Conservation (phyloP, 2,888 invertebrate species). For the Drosophila demipolita region DNA sequence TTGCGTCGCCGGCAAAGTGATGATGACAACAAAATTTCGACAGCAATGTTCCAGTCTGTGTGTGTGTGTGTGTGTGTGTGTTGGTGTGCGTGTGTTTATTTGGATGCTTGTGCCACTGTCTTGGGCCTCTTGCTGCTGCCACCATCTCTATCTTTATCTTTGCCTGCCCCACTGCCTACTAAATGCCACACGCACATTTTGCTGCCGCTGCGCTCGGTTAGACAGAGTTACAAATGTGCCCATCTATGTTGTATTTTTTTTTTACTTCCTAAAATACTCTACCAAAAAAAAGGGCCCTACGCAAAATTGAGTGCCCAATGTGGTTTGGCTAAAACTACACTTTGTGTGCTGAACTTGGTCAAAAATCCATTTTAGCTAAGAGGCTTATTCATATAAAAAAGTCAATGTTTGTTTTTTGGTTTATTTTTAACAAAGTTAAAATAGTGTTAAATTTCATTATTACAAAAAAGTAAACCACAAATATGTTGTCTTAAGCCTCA, state of each 20-base stretch:
- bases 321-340: background rate
- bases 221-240: conserved; percentile 78
- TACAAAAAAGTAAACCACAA: background rate
- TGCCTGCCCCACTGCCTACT: conserved; percentile 43
- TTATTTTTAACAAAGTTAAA: background rate
- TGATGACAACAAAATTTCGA: conserved; percentile 78
- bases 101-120: conserved; percentile 16
- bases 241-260: conserved; percentile 33
- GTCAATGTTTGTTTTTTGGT: background rate
- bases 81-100: conserved; percentile 12
- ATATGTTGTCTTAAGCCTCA: background rate
- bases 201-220: conserved; percentile 69
- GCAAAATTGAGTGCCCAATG: background rate
- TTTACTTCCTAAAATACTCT: conserved; percentile 41
- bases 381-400: background rate
- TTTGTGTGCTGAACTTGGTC: background rate
- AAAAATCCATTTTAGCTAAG: background rate
- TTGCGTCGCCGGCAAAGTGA: conserved; percentile 63
- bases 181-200: conserved; percentile 79
- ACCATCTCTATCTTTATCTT: conserved; percentile 37
- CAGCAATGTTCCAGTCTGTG: conserved; percentile 34
- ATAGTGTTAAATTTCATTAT: background rate
- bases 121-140: conserved; percentile 21
- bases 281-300: background rate
- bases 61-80: conserved; percentile 8